Base-by-base conservation (phyloP, 2,888 invertebrate genomes). In the Ophion ellenae region DNA sequence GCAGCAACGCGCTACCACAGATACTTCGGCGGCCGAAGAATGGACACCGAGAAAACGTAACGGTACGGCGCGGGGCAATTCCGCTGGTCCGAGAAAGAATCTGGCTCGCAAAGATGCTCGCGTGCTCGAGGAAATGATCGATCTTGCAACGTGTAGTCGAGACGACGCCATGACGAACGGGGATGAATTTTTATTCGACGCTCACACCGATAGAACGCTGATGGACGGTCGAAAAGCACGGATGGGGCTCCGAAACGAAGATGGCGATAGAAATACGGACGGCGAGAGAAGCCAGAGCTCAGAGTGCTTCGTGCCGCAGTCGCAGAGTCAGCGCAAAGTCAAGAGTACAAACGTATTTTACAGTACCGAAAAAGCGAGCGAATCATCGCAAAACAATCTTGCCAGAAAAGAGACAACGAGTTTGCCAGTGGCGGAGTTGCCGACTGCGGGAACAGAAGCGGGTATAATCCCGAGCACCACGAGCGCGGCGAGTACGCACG, bases 191-290 rank as follows among this genome's bases (percentile, higher is more conserved):
- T 93, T 93, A 69, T 91, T 92, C 78, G 93, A 93, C 45, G 87
- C 90, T 7, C 91, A 92, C 74, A 93, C 92, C 0, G 93, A 94
- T 24, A 88, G 92, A 66, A 93, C 93, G 4, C 81, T 88, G 36
- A 93, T 92, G 81, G 94, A 94, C 53, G 94, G 94, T 3, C 90
- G 94, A 76, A 94, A 93, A 86, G 94, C 94, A 0, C 90, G 94
- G 61, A 92, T 94, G 91, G 93, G 93, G 0, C 84, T 94, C 40
- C 89, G 94, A 79, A 88, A 88, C 36, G 93, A 94, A 32, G 92
- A 94, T 32, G 91, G 92, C 59, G 88, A 87, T 20, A 88, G 86
- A 36, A 90, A 92, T 71, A 89, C 90, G 0, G 90, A 92, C 70
- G 87, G 81, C 0, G 86, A 93, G 2, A 93, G 93, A 66, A 94